Evolutionary conservation across 2,888 invertebrate species (phyloP), one percentile per base, ranked within the genome.

Genomic region (Argyresthia albistria): DNA sequence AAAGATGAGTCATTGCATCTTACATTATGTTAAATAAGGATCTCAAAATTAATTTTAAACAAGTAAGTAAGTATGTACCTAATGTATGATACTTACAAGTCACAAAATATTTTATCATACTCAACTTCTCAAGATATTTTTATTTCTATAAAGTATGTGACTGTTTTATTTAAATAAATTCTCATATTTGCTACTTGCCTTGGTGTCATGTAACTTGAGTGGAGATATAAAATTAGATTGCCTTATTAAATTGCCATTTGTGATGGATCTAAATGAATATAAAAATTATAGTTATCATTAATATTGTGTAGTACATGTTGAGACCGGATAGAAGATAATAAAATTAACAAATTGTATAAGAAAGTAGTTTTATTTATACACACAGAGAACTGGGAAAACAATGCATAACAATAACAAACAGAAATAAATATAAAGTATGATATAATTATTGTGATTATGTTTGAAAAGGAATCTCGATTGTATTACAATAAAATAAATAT

Each of bases 301-400:
- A 66, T 70, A 66, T 69, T 69, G 67, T 74, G 77, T 84, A 81
- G 82, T 79, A 75, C 66, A 80, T 79, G 80, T 83, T 82, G 79
- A 43, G 79, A 64, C 77, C 65, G 63, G 66, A 77, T 79, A 80
- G 72, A 70, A 59, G 70, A 71, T 68, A 76, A 77, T 71, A 60
- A 72, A 80, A 80, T 79, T 76, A 80, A 76, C 71, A 75, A 78
- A 69, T 84, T 84, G 76, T 81, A 74, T 82, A 83, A 73, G 39
- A 46, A 69, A 67, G 74, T 77, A 71, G 73, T 78, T 81, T 75
- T 72, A 67, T 50, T 43, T 25, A n/a, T 42, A 50, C 10, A 43
- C 43, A 10, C 10, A 25, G 37, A 42, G 11, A 50, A 25, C 43
- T 51, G 43, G 43, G 25, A 53, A 2, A 48, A 37, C 6, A 25